Base-by-base conservation (phyloP, 2,113 vertebrate genomes). In the Manacus vitellinus region DNA sequence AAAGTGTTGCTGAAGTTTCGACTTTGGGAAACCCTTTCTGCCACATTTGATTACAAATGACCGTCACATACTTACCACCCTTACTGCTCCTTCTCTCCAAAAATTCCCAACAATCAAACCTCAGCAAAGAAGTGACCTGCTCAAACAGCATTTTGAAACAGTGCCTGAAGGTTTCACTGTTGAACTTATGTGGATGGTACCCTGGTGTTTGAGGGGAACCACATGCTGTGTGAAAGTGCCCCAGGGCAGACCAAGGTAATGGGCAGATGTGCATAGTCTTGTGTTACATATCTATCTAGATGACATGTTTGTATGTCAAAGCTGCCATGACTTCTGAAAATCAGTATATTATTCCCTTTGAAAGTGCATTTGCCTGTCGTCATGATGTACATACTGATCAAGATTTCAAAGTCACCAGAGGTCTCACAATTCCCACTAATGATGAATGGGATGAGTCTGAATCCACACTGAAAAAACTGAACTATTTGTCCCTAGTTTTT, bases 301-400 rank as follows among this genome's bases (percentile, higher is more conserved):
- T 85, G 95, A 80, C 68, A 56, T 6, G 6, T 43, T 51, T 55
- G 24, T 71, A 10, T 37, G 72, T 86, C 82, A 95, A 74, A 96
- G 56, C 79, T 94, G 65, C 55, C 68, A 67, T 14, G 72, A 77
- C 52, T 90, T 90, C 72, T 92, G 89, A 90, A 96, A 96, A 85
- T 55, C 43, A 55, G 81, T 67, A 33, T 67, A 76, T 77, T 90
- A 85, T 88, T 96, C 88, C 71, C 59, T 94, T 90, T 89, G 56
- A 95, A 95, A 84, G 73, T 3, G 2, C 35, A 59, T 80, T 96
- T 92, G 67, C 61, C 72, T 86, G 67, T 86, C 90, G 92, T 47
- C 33, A 47, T 68, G 66, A 82, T 0, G 5, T 46, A 62, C 9
- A 14, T 30, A 43, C 31, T 35, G 46, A 85, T 88, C 72, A 80